These are phyloP conservation scores for Elgaria multicarinata DNA, from an alignment of 2,113 vertebrate genomes.

Conservation along the genomic window DNA sequence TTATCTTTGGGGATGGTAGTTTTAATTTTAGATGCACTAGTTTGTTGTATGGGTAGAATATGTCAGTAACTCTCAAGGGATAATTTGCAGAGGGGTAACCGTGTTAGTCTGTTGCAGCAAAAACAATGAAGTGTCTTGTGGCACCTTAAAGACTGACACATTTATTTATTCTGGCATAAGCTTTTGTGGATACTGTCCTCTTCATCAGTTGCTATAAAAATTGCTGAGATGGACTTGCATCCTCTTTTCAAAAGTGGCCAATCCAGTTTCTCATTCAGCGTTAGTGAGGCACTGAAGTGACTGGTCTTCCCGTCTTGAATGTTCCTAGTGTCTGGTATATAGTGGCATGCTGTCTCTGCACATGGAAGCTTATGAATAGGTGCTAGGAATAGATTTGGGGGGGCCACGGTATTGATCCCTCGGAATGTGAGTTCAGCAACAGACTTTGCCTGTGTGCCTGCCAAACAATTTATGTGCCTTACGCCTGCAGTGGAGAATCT, in stretches of 20 bases:
- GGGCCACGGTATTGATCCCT: neutral
- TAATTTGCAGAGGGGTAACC: too few relatives aligned
- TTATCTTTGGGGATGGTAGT: neutral
- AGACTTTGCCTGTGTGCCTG: neutral
- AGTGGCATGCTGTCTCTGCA: neutral
- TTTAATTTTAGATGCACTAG: too few relatives aligned
- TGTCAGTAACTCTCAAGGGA: neutral
- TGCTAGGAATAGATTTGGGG: neutral
- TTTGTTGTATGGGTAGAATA: neutral
- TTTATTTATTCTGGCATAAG: too few relatives aligned
- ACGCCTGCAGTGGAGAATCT: neutral
- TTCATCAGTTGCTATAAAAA: neutral
- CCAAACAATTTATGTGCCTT: neutral
- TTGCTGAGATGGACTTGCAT: neutral
- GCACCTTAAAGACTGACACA: too few relatives aligned
- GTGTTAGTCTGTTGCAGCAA: too few relatives aligned
- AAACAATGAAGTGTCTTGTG: too few relatives aligned
- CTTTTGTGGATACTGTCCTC: too few relatives aligned
- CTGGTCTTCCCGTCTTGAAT: neutral
- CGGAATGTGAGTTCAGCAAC: neutral
- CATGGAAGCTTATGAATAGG: neutral
- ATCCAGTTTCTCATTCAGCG: neutral
- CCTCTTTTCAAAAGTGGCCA: neutral
- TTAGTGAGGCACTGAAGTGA: neutral
- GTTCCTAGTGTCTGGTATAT: too few relatives aligned